Evolutionary conservation across 2,888 invertebrate species (phyloP).

Genomic region (Meloe dianella): DNA sequence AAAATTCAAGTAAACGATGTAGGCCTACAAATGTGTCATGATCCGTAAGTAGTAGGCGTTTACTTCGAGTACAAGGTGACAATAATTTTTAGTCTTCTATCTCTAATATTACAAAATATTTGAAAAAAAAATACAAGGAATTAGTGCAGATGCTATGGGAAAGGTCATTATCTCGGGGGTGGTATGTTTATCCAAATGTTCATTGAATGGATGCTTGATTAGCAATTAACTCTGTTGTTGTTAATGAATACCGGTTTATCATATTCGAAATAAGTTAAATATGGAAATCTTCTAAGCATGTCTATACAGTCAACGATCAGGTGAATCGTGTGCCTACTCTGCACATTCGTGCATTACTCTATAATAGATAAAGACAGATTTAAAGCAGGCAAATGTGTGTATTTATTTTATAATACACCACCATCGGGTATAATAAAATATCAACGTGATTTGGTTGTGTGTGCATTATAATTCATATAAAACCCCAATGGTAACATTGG

Average conservation of each 20-base stretch:
- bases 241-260: constrained; percentile 2
- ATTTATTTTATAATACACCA: neutral
- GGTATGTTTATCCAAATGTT: neutral
- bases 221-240: neutral
- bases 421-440: neutral
- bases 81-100: constrained; percentile 38
- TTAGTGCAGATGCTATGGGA: neutral
- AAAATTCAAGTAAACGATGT: constrained; percentile 16
- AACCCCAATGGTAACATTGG: constrained; percentile 2
- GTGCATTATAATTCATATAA: neutral
- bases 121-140: too few species aligned
- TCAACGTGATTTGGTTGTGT: neutral
- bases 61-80: constrained; percentile 39
- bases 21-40: constrained; percentile 37
- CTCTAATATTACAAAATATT: constrained; percentile 29
- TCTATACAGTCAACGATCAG: constrained; percentile 31
- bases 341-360: constrained; percentile 7
- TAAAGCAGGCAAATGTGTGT: neutral
- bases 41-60: constrained; percentile 33
- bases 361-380: constrained; percentile 22
- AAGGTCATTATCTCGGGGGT: neutral
- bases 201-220: neutral
- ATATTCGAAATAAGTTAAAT: neutral
- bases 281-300: neutral
- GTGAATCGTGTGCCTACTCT: constrained; percentile 38